A percentile compares a stretch with the other conserved stretches of the same genome.
These are phyloP conservation scores for Pempheris klunzingeri DNA, from an alignment of 2,797 vertebrate species.

Conservation along the genomic window DNA sequence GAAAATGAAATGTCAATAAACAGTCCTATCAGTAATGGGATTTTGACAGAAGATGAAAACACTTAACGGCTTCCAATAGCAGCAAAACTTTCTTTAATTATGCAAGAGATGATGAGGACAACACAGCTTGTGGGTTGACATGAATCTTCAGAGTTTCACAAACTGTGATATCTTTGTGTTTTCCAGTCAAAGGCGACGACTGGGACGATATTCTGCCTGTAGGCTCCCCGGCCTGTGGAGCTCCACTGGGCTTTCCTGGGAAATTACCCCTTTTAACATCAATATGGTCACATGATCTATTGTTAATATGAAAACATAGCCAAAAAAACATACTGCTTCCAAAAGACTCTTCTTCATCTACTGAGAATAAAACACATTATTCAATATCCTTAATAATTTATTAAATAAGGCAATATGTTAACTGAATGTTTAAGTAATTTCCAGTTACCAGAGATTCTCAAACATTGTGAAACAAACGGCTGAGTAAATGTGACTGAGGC, in stretches of 20 bases:
- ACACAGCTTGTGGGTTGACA: neutral
- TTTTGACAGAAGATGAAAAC: neutral
- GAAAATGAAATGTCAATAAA: neutral
- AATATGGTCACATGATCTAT: neutral
- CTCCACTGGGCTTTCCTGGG: neutral
- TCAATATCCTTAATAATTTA: too few relatives aligned
- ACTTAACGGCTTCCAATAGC: neutral
- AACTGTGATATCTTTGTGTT: slow-evolving; percentile 26
- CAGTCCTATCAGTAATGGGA: neutral
- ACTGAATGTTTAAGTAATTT: neutral
- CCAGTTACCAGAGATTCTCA: neutral
- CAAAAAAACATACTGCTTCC: neutral
- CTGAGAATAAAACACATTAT: neutral
- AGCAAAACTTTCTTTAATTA: neutral
- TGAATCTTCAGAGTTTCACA: neutral
- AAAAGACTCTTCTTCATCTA: neutral
- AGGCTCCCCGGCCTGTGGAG: slow-evolving; percentile 4
- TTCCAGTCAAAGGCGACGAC: neutral
- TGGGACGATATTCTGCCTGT: neutral
- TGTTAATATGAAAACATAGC: neutral
- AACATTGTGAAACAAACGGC: neutral
- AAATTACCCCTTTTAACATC: neutral
- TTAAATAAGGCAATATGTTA: neutral
- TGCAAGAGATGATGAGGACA: neutral
- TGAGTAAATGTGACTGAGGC: neutral